Base-by-base conservation (phyloP, 2,113 vertebrate species). In the Ploceus nigricollis region DNA sequence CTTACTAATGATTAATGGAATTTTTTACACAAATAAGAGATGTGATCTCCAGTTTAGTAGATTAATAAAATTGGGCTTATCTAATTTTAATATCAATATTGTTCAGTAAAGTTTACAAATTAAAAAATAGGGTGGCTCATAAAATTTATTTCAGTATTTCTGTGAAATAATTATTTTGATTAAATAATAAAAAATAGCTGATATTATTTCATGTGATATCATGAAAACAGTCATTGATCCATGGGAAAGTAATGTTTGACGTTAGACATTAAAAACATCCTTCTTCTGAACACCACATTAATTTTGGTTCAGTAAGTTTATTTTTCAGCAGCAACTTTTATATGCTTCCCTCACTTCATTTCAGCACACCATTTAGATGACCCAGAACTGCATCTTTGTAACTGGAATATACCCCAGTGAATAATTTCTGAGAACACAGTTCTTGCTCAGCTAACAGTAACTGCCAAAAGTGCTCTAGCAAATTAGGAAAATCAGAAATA, bases 241-340 rank as follows among this genome's bases (percentile, higher is more conserved):
- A 39, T 48, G 9, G 65, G 45, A 95, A 94, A 80, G 33, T 69
- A 95, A 89, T 60, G 19, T 86, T 22, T 60, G 37, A 95, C 95
- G 61, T 61, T 45, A 94, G 40, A 83, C 40, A 87, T 96, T 33
- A 42, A 70, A 78, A 93, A 85, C 80, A 56, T 0, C 3, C 22
- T 93, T 31, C 27, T 89, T 91, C 35, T 89, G 71, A 94, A 56
- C 16, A 88, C 56, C 23, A 58, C 53, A 63, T 89, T 85, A 91
- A 72, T 50, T 92, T 21, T 66, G 82, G 37, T 94, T 96, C 84
- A 94, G 18, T 76, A 92, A 82, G 58, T 90, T 89, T 95, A 90
- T 87, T 96, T 96, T 94, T 95, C 68, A 91, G 33, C 66, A 78
- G 54, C 63, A 87, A 75, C 31, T 89, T 89, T 69, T 63, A 39